A percentile compares a stretch with the other conserved stretches of the same genome.
Evolutionary conservation across 2,888 invertebrate species (phyloP).

Genomic region (Parochlus steinenii): DNA sequence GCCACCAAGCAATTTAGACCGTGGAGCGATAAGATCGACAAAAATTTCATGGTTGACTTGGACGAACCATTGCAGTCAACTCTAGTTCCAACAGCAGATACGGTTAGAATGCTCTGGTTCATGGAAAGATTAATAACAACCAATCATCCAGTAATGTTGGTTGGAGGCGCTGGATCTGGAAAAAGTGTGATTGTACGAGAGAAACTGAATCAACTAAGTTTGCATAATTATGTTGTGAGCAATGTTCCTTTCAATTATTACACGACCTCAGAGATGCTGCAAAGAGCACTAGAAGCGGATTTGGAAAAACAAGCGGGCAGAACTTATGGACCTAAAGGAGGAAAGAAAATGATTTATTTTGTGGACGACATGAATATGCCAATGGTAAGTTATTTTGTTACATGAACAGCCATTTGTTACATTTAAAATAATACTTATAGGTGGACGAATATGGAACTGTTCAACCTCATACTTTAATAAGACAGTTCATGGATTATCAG

Average conservation of each 20-base stretch:
- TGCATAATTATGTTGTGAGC: conserved; percentile 64
- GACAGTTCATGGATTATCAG: conserved; percentile 84
- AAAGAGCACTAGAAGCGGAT: conserved; percentile 74
- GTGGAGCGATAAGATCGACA: conserved; percentile 67
- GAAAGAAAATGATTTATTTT: conserved; percentile 81
- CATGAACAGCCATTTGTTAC: too few species aligned
- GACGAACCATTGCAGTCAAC: conserved; percentile 65
- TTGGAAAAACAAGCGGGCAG: conserved; percentile 90
- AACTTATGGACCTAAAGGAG: conserved; percentile 87
- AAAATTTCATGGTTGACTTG: conserved; percentile 68
- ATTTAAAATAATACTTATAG: too few species aligned
- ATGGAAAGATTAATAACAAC: conserved; percentile 65
- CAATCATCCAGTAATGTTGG: conserved; percentile 75
- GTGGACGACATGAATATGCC: conserved; percentile 97
- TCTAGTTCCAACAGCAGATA: conserved; percentile 78
- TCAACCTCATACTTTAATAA: conserved; percentile 82
- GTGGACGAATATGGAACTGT: conserved; percentile 89
- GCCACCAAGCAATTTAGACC: conserved; percentile 72
- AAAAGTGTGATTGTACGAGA: conserved; percentile 84
- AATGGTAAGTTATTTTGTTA: too few species aligned
- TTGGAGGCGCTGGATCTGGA: conserved; percentile 78
- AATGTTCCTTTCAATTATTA: conserved; percentile 93
- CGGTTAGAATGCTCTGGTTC: conserved; percentile 72
- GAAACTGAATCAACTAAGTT: conserved; percentile 53
- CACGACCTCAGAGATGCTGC: conserved; percentile 84